A percentile compares a stretch with the other conserved stretches of the same genome.
Conservation (phyloP, 37 sponge, comb jelly and placozoan species). For the Cladorhizidae sp. region DNA sequence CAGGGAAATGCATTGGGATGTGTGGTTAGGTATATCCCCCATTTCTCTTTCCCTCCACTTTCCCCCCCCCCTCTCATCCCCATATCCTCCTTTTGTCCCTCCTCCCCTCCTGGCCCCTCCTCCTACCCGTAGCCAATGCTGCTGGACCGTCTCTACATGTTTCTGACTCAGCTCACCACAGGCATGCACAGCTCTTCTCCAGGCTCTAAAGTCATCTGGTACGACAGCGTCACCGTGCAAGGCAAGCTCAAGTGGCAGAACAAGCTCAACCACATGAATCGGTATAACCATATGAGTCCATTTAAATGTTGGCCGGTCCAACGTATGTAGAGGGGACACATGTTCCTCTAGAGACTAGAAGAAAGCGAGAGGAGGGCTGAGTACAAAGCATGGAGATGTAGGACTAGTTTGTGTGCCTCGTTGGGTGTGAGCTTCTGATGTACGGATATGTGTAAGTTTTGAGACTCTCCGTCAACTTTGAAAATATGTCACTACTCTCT, state of each 20-base stretch:
- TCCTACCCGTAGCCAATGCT: conserved; percentile 52
- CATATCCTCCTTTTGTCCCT: neutral
- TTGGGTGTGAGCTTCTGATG: too few species aligned
- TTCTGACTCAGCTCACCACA: conserved; percentile 65
- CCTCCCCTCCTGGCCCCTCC: neutral
- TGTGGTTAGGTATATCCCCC: too few species aligned
- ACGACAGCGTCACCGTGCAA: conserved; percentile 88
- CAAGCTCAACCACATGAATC: conserved; percentile 76
- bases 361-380: too few species aligned
- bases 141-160: conserved; percentile 48
- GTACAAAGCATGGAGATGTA: too few species aligned
- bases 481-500: too few species aligned
- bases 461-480: too few species aligned
- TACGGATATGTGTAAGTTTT: too few species aligned
- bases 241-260: conserved; percentile 98
- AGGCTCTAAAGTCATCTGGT: conserved; percentile 93
- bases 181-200: conserved; percentile 71
- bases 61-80: neutral
- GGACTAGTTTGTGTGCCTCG: too few species aligned
- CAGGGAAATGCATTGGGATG: too few species aligned
- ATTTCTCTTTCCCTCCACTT: neutral
- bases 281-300: conserved; percentile 22
- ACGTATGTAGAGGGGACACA: too few species aligned
- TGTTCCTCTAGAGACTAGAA: too few species aligned
- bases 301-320: too few species aligned